Conservation (phyloP, 37 sponge, comb jelly and placozoan genomes). For the Theonella swinhoei region DNA sequence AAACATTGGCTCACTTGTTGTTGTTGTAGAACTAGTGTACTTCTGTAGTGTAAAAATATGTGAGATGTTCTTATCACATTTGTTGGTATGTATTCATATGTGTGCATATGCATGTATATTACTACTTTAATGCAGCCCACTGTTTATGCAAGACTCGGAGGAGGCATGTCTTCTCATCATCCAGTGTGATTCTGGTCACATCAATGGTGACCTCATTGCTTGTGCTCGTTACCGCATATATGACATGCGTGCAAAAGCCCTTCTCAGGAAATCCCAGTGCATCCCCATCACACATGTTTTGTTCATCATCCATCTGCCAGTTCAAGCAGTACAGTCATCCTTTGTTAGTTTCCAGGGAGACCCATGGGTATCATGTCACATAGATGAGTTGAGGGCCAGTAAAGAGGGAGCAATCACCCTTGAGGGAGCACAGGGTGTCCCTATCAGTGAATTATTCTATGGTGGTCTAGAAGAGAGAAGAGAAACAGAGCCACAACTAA, state of each 20-base stretch:
- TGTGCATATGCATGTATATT: no score
- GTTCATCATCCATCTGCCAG: constrained; percentile 70
- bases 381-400: constrained; percentile 74
- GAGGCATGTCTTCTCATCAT: constrained; percentile 62
- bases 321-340: constrained; percentile 29
- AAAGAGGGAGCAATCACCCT: constrained; percentile 21
- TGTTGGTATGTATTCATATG: no score
- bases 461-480: no score
- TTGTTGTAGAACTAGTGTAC: no score
- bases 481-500: no score
- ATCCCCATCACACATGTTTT: constrained; percentile 49
- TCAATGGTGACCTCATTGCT: constrained; percentile 82
- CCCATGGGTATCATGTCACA: constrained; percentile 72
- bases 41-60: no score
- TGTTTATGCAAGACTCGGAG: not conserved
- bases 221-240: constrained; percentile 85
- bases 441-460: constrained; percentile 5
- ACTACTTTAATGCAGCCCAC: not conserved
- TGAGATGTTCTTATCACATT: no score
- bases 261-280: not conserved
- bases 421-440: constrained; percentile 8
- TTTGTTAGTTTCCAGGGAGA: constrained; percentile 84
- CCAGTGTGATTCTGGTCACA: constrained; percentile 88
- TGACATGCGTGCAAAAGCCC: constrained; percentile 41
- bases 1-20: no score